Conservation (phyloP, 2,113 vertebrate genomes). For the Chamaetylas fuelleborni region DNA sequence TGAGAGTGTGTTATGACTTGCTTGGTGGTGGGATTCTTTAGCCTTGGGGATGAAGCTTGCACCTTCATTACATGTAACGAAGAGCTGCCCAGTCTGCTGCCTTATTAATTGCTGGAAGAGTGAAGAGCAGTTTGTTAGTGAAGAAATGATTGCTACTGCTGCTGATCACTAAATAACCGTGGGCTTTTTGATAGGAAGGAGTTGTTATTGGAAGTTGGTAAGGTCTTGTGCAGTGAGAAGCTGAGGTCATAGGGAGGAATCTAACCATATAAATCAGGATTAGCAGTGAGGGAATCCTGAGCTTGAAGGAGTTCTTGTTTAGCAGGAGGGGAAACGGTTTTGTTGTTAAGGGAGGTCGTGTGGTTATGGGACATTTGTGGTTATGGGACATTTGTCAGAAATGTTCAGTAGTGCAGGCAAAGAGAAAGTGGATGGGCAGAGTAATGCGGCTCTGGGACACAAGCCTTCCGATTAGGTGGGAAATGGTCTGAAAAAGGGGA, state of each 20-base stretch:
- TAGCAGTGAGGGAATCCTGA: background rate
- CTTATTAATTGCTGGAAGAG: background rate
- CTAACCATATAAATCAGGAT: background rate
- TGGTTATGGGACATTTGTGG: background rate
- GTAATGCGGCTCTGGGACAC: background rate
- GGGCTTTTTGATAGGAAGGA: background rate
- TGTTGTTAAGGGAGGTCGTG: background rate
- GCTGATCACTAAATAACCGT: background rate
- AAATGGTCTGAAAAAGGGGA: background rate
- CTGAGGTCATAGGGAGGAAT: background rate
- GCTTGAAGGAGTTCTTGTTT: background rate
- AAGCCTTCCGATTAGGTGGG: background rate
- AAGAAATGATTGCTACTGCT: background rate
- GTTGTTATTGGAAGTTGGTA: background rate
- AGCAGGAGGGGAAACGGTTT: background rate
- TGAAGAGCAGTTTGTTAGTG: background rate
- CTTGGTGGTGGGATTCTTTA: background rate
- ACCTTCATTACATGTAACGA: background rate
- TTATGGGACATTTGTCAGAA: background rate
- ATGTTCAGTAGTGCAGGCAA: background rate
- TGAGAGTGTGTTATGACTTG: background rate
- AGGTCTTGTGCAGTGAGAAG: background rate
- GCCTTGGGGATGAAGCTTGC: fast-evolving
- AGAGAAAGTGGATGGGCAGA: background rate
- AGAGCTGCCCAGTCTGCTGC: background rate